phyloP scores from a whole-genome alignment of 2,888 invertebrate genomes.

The Osedax fenrisi region DNA sequence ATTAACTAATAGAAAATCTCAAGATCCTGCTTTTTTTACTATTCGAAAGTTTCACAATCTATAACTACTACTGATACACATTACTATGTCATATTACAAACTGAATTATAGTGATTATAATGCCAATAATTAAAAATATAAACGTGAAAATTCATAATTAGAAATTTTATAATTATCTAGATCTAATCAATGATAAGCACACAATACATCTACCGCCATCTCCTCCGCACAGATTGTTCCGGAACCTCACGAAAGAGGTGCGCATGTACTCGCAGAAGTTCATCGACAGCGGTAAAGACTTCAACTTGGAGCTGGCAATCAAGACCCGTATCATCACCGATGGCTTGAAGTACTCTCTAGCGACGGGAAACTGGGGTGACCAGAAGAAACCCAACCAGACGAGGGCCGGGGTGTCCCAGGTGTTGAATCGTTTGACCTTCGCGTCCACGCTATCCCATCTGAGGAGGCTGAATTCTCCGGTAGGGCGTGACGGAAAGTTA shows the following conservation, averaged over 20 bases:
- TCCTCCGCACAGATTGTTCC: constrained; percentile 70
- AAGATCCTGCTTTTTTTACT: too few species aligned
- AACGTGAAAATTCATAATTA: too few species aligned
- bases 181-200: too few species aligned
- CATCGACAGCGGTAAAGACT: constrained; percentile 95
- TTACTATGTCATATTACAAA: too few species aligned
- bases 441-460: constrained; percentile 96
- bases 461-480: constrained; percentile 91
- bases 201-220: too few species aligned
- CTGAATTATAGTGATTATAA: too few species aligned
- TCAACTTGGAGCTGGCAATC: constrained; percentile 86
- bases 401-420: constrained; percentile 87
- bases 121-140: too few species aligned
- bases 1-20: too few species aligned
- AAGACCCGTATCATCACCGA: constrained; percentile 96
- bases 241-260: constrained; percentile 90
- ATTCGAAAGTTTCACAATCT: too few species aligned
- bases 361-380: constrained; percentile 99
- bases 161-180: too few species aligned
- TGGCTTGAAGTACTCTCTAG: constrained; percentile 88
- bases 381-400: constrained; percentile 99
- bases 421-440: constrained; percentile 91
- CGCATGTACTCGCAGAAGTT: constrained; percentile 94
- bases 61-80: too few species aligned
- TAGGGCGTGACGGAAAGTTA: constrained; percentile 94